A percentile compares a stretch with the other conserved stretches of the same genome.
Conservation (phyloP, 2,888 invertebrate species). For the Pachycephus smyrnensis region DNA sequence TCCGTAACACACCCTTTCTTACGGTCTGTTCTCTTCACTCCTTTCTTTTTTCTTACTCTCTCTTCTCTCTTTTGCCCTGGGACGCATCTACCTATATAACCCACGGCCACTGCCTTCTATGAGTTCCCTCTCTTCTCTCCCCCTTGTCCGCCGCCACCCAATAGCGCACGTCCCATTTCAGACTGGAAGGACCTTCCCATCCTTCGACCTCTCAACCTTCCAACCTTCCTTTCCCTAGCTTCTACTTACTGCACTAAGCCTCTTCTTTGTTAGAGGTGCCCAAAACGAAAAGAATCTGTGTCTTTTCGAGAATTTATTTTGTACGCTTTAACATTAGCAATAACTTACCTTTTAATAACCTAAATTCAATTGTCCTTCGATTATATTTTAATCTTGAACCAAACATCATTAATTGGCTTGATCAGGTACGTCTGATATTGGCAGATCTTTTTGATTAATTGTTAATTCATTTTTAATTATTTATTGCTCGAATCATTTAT, state of each 20-base stretch:
- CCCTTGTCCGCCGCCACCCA: slow-evolving; percentile 20
- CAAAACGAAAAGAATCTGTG: background rate
- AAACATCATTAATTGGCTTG: too few species aligned
- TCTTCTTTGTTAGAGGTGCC: slow-evolving; percentile 2
- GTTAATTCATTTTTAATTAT: background rate
- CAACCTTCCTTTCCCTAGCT: background rate
- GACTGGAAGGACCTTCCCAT: slow-evolving; percentile 20
- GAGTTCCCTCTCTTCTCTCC: background rate
- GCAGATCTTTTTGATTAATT: background rate
- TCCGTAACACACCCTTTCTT: slow-evolving; percentile 14
- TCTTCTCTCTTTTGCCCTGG: background rate
- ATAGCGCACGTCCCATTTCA: slow-evolving; percentile 36
- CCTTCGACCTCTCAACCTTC: slow-evolving; percentile 22
- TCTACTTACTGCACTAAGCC: slow-evolving; percentile 25
- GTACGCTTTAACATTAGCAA: too few species aligned
- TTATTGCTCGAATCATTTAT: background rate
- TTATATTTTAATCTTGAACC: too few species aligned
- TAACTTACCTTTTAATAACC: too few species aligned
- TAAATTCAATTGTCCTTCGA: too few species aligned
- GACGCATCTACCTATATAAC: background rate
- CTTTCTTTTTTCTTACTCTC: background rate
- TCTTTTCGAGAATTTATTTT: background rate
- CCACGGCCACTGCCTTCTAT: background rate
- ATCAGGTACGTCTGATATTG: background rate
- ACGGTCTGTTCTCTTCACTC: background rate